phyloP scores from a whole-genome alignment of 2,888 invertebrate species.

The Bhutanitis thaidina region DNA sequence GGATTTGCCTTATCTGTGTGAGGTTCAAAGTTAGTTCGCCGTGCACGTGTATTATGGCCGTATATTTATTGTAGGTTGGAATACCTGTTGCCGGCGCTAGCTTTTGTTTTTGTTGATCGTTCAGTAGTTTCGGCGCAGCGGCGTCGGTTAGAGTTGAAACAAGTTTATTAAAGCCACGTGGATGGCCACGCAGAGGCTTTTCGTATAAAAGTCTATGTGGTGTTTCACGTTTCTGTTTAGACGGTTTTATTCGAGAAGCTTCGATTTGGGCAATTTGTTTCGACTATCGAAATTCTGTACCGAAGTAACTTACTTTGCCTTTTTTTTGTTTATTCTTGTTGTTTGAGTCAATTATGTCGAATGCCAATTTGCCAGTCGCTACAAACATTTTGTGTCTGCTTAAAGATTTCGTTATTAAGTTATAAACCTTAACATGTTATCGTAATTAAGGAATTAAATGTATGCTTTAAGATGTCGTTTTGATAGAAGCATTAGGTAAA shows the following conservation, averaged over 20 bases:
- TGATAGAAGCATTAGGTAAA: too few relatives aligned
- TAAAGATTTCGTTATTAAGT: too few relatives aligned
- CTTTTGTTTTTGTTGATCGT: conserved; percentile 68
- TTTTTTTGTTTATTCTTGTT: too few relatives aligned
- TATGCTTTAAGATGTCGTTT: too few relatives aligned
- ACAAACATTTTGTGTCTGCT: too few relatives aligned
- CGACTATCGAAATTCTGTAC: background rate
- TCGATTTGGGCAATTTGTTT: background rate
- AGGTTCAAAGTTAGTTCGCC: conserved; percentile 19
- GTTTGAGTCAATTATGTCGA: too few relatives aligned
- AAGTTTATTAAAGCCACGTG: conserved; percentile 29
- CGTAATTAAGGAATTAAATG: too few relatives aligned
- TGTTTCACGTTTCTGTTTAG: conserved; percentile 10
- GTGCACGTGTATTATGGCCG: conserved; percentile 22
- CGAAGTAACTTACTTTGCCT: background rate
- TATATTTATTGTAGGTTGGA: conserved; percentile 22
- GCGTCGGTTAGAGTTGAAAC: conserved; percentile 36
- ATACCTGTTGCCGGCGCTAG: conserved; percentile 54
- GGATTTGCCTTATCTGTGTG: conserved; percentile 24
- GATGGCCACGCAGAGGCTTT: conserved; percentile 10
- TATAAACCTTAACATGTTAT: too few relatives aligned
- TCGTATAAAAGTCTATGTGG: conserved; percentile 15
- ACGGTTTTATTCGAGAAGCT: background rate
- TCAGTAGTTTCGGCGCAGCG: conserved; percentile 49
- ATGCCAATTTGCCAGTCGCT: too few relatives aligned